A percentile compares a stretch with the other conserved stretches of the same genome.
phyloP scores from a whole-genome alignment of 2,113 vertebrate genomes.

The Oncorhynchus clarkii region DNA sequence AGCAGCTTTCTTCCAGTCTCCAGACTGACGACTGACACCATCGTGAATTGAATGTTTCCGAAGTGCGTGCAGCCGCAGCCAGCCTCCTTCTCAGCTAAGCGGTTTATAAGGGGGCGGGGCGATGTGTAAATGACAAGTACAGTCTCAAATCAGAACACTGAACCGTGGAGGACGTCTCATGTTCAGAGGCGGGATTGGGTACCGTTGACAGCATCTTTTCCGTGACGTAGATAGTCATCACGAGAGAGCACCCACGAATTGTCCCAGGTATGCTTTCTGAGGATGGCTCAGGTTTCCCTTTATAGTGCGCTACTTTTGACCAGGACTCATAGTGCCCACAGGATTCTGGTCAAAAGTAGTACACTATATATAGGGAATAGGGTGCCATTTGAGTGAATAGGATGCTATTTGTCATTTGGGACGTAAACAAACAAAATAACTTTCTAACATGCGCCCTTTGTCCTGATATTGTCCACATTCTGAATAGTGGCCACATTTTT shows the following conservation, averaged over 20 bases:
- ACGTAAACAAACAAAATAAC: too few relatives aligned
- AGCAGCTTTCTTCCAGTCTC: background rate
- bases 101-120: slow-evolving; percentile 22
- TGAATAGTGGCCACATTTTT: too few relatives aligned
- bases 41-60: background rate
- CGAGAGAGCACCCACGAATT: background rate
- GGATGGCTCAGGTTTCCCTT: background rate
- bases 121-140: slow-evolving; percentile 8
- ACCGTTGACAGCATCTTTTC: slow-evolving; percentile 39
- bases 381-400: too few relatives aligned
- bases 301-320: too few relatives aligned
- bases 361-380: too few relatives aligned
- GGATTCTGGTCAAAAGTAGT: too few relatives aligned
- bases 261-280: background rate
- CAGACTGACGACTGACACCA: background rate
- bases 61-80: background rate
- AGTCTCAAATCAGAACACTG: slow-evolving; percentile 39
- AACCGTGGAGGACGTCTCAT: slow-evolving; percentile 3
- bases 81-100: background rate
- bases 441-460: too few relatives aligned
- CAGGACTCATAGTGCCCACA: too few relatives aligned
- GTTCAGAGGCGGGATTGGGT: slow-evolving; percentile 13
- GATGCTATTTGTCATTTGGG: too few relatives aligned
- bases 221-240: slow-evolving; percentile 31
- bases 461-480: too few relatives aligned